phyloP scores from a whole-genome alignment of 2,888 invertebrate genomes.

The Boloria euphrosyne region DNA sequence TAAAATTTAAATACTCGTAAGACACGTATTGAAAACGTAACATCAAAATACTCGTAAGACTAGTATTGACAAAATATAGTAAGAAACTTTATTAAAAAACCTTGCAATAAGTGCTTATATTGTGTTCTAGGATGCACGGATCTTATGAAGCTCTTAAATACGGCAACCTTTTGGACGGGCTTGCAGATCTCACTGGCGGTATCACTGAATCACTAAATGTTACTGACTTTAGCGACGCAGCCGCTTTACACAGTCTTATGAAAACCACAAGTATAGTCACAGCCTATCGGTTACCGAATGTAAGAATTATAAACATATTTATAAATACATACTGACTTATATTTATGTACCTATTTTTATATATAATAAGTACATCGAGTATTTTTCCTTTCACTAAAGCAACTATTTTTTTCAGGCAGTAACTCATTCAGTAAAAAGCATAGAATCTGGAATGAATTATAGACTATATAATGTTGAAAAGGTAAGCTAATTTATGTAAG shows the following conservation, averaged over 20 bases:
- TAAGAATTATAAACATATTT: slow-evolving; percentile 41
- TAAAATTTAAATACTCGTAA: not conserved
- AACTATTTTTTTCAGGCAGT: slow-evolving; percentile 45
- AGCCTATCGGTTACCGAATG: slow-evolving; percentile 66
- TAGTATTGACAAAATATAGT: too few relatives aligned
- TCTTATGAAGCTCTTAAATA: slow-evolving; percentile 97
- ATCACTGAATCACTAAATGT: slow-evolving; percentile 92
- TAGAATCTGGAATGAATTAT: slow-evolving; percentile 91
- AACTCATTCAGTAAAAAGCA: slow-evolving; percentile 73
- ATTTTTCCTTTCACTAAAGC: not conserved
- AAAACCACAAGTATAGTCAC: slow-evolving; percentile 94
- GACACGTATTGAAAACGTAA: too few relatives aligned
- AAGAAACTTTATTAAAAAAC: too few relatives aligned
- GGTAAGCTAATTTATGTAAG: slow-evolving; percentile 66
- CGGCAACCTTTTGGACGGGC: slow-evolving; percentile 92
- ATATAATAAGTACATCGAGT: too few relatives aligned
- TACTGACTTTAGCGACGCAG: slow-evolving; percentile 86
- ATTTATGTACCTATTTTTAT: too few relatives aligned
- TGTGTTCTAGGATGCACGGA: slow-evolving; percentile 87
- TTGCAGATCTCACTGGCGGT: slow-evolving; percentile 94
- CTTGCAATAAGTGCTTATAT: too few relatives aligned
- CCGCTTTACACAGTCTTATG: slow-evolving; percentile 84
- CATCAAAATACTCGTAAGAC: too few relatives aligned
- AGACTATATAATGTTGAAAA: slow-evolving; percentile 88
- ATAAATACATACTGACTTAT: too few relatives aligned